Evolutionary conservation across 2,888 invertebrate genomes (phyloP), one percentile per base, ranked within the genome.

Genomic region (Brachypalpus laphriformis): DNA sequence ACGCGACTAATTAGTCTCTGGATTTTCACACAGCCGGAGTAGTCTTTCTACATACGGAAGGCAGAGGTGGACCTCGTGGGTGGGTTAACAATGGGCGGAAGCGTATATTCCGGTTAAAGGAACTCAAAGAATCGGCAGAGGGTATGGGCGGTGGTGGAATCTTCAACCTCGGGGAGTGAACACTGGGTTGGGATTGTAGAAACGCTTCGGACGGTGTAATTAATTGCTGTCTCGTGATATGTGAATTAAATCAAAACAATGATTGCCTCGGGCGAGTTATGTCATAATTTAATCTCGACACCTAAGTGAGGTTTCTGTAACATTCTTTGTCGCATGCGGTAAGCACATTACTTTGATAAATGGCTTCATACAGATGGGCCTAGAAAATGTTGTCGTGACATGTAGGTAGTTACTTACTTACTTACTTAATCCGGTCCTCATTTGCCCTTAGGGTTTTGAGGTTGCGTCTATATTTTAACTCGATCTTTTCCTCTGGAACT

Each of bases 1-100:
- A 85, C 75, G 71, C 85, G 59, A 85, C 85, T 85, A 85, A 85
- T 85, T 85, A 85, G 85, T 81, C 63, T 66, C 47, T 28, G 47
- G 47, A 71, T 75, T 85, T 75, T 66, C 75, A 66, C 71, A 63
- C 47, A 66, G 14, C 45, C 61, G 9, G 18, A 22, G 25, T 16
- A n/a, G 11, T 16, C 25, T 25, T 25, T 2, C 11, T 18, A 61
- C 71, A 66, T 28, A 80, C 85, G 34, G 81, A 85, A 85, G 83
- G 85, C 71, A 71, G 61, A 76, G 85, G 85, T 71, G 85, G 70
- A 66, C 7, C 65, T 70, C 5, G 65, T 85, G 81, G 80, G 75
- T 71, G 75, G 85, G 70, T 40, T 54, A 83, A 57, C 65, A 85
- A 75, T 65, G 65, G 75, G 59, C 49, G 75, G 80, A 77, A 51